These are phyloP conservation scores for Oreocharis arfaki DNA, from an alignment of 2,113 vertebrate species.

Conservation along the genomic window DNA sequence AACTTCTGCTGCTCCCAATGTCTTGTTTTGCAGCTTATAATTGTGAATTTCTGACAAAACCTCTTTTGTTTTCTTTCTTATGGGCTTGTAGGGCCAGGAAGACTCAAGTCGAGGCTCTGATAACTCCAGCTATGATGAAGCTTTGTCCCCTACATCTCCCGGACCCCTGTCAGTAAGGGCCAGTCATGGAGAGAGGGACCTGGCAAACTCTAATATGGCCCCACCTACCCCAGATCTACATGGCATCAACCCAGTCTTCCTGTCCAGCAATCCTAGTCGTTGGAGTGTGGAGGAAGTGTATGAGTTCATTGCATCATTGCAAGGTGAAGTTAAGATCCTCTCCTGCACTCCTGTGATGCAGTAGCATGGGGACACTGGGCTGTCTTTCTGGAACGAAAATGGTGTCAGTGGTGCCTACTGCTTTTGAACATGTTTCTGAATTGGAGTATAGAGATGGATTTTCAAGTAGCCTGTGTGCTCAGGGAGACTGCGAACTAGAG, in stretches of 20 bases:
- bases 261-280: constrained; percentile 86
- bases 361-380: not conserved
- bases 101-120: constrained; percentile 93
- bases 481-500: not conserved
- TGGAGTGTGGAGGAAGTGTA: constrained; percentile 97
- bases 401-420: not conserved
- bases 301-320: constrained; percentile 92
- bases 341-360: not conserved
- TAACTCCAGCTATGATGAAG: constrained; percentile 91
- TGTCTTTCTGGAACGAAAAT: not conserved
- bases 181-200: constrained; percentile 79
- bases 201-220: constrained; percentile 72
- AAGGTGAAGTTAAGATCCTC: constrained; percentile 74
- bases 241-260: constrained; percentile 84
- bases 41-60: not conserved
- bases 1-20: not conserved
- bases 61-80: not conserved
- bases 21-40: not conserved
- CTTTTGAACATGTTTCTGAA: not conserved
- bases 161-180: constrained; percentile 84
- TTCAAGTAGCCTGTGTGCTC: not conserved
- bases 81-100: constrained; percentile 80
- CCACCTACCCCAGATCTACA: constrained; percentile 80
- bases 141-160: constrained; percentile 86
- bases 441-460: not conserved